Conservation (phyloP, 2,113 vertebrate species). For the Melanotaenia duboulayi region DNA sequence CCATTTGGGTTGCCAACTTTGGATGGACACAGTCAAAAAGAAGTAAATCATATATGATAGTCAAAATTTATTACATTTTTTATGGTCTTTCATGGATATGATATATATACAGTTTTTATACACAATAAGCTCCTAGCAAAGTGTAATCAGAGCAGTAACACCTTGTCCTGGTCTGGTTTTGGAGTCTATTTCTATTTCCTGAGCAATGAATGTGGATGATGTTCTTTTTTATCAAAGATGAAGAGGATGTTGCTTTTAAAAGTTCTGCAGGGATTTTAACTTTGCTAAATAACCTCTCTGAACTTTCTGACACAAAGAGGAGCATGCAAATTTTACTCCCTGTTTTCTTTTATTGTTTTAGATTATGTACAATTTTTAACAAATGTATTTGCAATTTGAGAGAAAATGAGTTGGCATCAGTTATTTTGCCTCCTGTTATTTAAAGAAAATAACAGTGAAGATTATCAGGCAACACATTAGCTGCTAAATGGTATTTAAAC, state of each 20-base stretch:
- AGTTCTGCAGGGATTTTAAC: too few relatives aligned
- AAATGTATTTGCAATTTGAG: slow-evolving; percentile 1
- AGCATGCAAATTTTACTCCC: neutral
- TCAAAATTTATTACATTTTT: too few relatives aligned
- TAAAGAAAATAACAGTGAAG: neutral
- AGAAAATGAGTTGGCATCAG: neutral
- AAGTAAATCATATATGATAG: neutral
- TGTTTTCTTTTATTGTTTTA: neutral
- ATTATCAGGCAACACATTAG: neutral
- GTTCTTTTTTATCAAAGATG: neutral
- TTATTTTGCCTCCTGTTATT: slow-evolving; percentile 1
- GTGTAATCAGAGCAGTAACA: too few relatives aligned
- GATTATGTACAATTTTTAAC: slow-evolving; percentile 3
- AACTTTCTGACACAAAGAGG: neutral
- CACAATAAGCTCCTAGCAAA: too few relatives aligned
- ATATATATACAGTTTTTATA: neutral
- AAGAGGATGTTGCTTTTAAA: neutral
- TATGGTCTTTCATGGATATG: too few relatives aligned
- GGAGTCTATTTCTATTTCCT: too few relatives aligned
- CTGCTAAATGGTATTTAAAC: slow-evolving; percentile 18
- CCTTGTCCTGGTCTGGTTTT: too few relatives aligned
- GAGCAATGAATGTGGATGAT: neutral
- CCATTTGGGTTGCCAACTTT: neutral
- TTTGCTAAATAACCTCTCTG: neutral
- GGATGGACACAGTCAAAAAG: neutral